Base-by-base conservation (phyloP, 2,797 vertebrate species). In the Gambelia wislizenii region DNA sequence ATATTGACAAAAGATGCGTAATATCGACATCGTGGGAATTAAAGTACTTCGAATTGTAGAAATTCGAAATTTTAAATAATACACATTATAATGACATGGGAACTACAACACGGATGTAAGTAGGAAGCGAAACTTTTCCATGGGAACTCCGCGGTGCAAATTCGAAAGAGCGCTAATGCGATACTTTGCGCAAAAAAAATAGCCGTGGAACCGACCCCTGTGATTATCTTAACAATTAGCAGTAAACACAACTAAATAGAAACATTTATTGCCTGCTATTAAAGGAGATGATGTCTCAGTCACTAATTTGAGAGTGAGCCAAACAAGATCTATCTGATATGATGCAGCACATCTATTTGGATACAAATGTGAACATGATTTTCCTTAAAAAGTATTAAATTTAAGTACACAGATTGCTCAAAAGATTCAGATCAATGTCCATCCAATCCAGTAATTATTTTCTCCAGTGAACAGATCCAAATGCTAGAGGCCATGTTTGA, bases 221-320 rank as follows among this genome's bases (percentile, higher is more conserved):
- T n/a, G n/a, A 49, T 85, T 64, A 74, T 36, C 30, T 36, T 88
- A 83, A 83, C 61, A 83, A 61, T 75, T 30, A 61, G 59, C 61
- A 85, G 33, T 64, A 80, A 81, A 80, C 76, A 81, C 64, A 85
- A 36, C 72, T 72, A n/a, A 33, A 56, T 30, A 47, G 83, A 42
- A 47, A 13, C 25, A 30, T 74, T 59, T 36, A 85, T 36, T 84
- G 12, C 47, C 64, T 85, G 49, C 39, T 80, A 27, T n/a, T 49
- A 64, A 80, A 85, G 20, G 14, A 61, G 39, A 27, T 76, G 47
- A 59, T 47, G 61, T 70, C 59, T 52, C 72, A 76, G 54, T 83
- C 33, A 86, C 39, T 67, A 44, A 61, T 49, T 52, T 61, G 49
- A 39, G 81, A 49, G 18, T 80, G 54, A 64, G 8, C 13, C 20